These are phyloP conservation scores for Stigmatopora nigra DNA, from an alignment of 2,113 vertebrate species.

Conservation along the genomic window DNA sequence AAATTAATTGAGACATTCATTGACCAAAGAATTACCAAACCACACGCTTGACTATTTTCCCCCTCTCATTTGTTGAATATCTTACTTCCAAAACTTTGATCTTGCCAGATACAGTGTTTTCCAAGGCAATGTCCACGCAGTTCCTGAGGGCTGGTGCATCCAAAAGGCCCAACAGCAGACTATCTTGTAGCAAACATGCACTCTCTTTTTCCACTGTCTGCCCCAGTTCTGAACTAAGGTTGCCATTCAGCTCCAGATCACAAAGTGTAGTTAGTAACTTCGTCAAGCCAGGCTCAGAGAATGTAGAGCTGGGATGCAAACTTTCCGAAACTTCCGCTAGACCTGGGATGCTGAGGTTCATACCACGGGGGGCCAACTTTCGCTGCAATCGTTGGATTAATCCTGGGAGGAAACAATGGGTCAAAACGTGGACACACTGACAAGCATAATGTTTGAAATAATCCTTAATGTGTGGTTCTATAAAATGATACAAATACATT, in stretches of 20 bases:
- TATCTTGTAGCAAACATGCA: conserved; percentile 74
- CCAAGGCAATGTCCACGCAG: conserved; percentile 78
- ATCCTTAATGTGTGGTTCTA: too few species aligned
- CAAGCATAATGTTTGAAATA: too few species aligned
- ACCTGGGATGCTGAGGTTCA: conserved; percentile 76
- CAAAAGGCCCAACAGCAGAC: conserved; percentile 79
- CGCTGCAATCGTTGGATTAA: conserved; percentile 71
- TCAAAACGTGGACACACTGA: too few species aligned
- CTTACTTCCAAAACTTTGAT: conserved; percentile 88
- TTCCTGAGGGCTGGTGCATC: conserved; percentile 68
- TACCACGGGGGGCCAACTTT: conserved; percentile 76
- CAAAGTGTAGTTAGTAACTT: conserved; percentile 79
- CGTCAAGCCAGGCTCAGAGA: conserved; percentile 64
- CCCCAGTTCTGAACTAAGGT: conserved; percentile 78
- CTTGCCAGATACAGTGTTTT: conserved; percentile 71
- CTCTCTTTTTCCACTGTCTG: conserved; percentile 74
- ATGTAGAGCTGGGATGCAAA: conserved; percentile 6
- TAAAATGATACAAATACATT: too few species aligned
- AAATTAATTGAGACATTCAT: neutral
- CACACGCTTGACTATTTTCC: neutral
- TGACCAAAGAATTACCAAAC: neutral
- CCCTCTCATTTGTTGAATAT: neutral
- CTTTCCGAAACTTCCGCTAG: conserved; percentile 46
- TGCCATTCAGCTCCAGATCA: conserved; percentile 81
- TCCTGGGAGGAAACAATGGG: conserved; percentile 50